Base-by-base conservation (phyloP, 2,888 invertebrate species). In the Aspidiotus destructor region DNA sequence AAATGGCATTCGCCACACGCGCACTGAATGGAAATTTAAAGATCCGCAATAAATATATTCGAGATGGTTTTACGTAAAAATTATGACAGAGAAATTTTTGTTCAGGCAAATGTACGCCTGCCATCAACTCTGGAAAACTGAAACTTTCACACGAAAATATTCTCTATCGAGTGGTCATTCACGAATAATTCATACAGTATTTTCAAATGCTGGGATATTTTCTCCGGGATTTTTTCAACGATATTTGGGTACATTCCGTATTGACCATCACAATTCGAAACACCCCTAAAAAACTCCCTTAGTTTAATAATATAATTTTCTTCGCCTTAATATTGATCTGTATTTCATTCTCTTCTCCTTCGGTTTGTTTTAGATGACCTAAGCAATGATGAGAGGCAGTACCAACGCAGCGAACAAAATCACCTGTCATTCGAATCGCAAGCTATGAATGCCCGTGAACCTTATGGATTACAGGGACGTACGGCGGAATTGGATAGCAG, bases 381-480 rank as follows among this genome's bases (percentile, higher is more conserved):
- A 41, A 55, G 44, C 17, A 17, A 48, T n/a, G 48, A 62, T 48
- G 53, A 62, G 15, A 62, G 52, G 52, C 13, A 52, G 13, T 62
- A 62, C 52, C 48, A 65, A 13, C 65, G 57, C 11, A 65, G 65
- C 10, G 28, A 57, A 17, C 58, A 58, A 42, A 67, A 44, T 41
- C 16, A 67, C 13, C n/a, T 62, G 10, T 41, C 44, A 8, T 17
- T 13, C 13, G 61, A n/a, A 10, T 13, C 41, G 16, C 41, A 61
- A 44, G 15, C 15, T 8, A n/a, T 61, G n/a, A 40, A 55, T 40
- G 65, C 55, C 8, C 9, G 55, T 13, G 65, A 65, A 17, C 55
- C 65, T 5, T 65, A 57, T 13, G 11, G 16, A 11, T 42, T 17
- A 9, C 65, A 65, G 17, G 65, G 41, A 10, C 55, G 57, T 28